Conservation (phyloP, 2,888 invertebrate species). For the Smittia aterrima region DNA sequence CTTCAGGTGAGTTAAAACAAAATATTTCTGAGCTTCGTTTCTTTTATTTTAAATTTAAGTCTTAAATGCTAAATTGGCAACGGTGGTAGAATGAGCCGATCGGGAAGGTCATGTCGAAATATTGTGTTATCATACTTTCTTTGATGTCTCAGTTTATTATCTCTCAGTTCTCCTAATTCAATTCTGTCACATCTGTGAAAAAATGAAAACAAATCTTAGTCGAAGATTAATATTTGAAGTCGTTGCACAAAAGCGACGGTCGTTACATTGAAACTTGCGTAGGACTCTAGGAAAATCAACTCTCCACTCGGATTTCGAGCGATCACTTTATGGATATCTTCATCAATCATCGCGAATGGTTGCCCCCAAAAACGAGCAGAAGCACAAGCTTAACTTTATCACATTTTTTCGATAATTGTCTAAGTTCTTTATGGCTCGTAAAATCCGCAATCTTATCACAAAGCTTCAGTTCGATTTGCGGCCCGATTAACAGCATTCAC, state of each 20-base stretch:
- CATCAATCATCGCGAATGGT: background rate
- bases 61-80: constrained; percentile 10
- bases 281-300: background rate
- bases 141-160: constrained; percentile 25
- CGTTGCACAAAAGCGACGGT: background rate
- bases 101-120: constrained; percentile 33
- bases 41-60: constrained; percentile 3
- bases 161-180: background rate
- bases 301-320: background rate
- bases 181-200: background rate
- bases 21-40: background rate
- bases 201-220: background rate
- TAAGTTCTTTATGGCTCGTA: constrained; percentile 5
- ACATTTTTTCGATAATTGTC: background rate
- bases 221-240: background rate
- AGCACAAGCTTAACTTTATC: constrained; percentile 1
- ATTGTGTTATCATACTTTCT: constrained; percentile 40
- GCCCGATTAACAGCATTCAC: background rate
- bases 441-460: background rate
- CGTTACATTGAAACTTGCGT: background rate
- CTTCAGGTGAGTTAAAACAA: constrained; percentile 69
- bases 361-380: background rate
- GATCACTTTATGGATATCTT: background rate
- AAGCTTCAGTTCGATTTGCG: background rate
- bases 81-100: constrained; percentile 34